Evolutionary conservation across 23 tunicate species (phyloP).

Genomic region (Botrylloides violaceus): DNA sequence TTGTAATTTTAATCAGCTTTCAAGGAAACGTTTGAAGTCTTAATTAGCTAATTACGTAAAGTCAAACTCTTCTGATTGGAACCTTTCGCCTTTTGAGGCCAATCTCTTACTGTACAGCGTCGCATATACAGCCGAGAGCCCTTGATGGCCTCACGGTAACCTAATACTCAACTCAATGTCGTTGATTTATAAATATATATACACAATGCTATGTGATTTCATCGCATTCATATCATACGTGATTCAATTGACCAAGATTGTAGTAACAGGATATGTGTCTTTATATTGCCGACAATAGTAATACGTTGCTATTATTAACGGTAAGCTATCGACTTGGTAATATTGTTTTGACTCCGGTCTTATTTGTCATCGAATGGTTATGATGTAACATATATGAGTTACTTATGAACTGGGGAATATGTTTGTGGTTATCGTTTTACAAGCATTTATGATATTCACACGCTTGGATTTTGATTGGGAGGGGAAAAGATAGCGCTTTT

Average conservation of each 20-base stretch:
- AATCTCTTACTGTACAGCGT: no score
- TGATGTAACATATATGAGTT: not conserved
- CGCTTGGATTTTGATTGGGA: not conserved
- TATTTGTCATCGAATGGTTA: not conserved
- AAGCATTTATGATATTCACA: not conserved
- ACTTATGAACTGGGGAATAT: no score
- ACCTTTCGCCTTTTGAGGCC: no score
- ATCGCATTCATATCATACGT: not conserved
- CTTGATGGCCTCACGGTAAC: not conserved
- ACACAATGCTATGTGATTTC: not conserved
- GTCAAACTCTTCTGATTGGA: no score
- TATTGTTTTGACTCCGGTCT: not conserved
- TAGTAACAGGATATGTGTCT: not conserved
- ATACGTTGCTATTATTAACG: no score
- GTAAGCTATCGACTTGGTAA: not conserved
- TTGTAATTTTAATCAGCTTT: not conserved
- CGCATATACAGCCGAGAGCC: not conserved
- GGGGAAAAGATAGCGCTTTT: not conserved
- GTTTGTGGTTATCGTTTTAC: not conserved
- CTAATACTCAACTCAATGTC: not conserved
- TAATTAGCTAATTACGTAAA: not conserved
- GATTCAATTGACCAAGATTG: not conserved
- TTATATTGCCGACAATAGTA: not conserved
- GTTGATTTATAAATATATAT: not conserved
- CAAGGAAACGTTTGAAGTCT: not conserved